Conservation (phyloP, 2,113 vertebrate genomes). For the Martes martes region DNA sequence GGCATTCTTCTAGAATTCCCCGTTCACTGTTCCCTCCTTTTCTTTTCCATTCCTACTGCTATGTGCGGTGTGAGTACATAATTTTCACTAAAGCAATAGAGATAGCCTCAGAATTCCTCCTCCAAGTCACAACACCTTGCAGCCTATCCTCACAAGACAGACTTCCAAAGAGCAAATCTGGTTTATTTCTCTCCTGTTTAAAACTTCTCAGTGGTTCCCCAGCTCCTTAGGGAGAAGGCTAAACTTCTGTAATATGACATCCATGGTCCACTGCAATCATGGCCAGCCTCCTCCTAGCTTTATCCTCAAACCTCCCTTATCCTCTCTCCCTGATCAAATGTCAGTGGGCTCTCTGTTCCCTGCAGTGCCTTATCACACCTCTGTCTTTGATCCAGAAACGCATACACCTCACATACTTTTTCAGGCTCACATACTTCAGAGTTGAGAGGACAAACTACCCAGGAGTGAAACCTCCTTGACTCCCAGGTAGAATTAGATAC, state of each 20-base stretch:
- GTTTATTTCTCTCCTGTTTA: background rate
- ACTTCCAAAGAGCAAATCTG: background rate
- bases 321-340: background rate
- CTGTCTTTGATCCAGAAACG: background rate
- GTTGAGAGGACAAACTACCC: background rate
- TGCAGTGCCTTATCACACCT: background rate
- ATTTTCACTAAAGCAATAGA: background rate
- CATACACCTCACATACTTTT: background rate
- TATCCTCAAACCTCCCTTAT: rapidly evolving
- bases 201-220: background rate
- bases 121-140: background rate
- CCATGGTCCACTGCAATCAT: background rate
- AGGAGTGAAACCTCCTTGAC: rapidly evolving
- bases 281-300: background rate
- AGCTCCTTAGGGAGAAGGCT: background rate
- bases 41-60: background rate
- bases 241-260: background rate
- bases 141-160: background rate
- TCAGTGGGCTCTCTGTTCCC: background rate
- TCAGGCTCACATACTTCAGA: background rate
- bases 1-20: background rate
- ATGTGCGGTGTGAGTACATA: rapidly evolving
- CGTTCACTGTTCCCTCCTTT: background rate
- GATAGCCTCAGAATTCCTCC: background rate
- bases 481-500: background rate